These are phyloP conservation scores for Thryonomys swinderianus DNA, from an alignment of 2,113 vertebrate genomes.

Conservation along the genomic window DNA sequence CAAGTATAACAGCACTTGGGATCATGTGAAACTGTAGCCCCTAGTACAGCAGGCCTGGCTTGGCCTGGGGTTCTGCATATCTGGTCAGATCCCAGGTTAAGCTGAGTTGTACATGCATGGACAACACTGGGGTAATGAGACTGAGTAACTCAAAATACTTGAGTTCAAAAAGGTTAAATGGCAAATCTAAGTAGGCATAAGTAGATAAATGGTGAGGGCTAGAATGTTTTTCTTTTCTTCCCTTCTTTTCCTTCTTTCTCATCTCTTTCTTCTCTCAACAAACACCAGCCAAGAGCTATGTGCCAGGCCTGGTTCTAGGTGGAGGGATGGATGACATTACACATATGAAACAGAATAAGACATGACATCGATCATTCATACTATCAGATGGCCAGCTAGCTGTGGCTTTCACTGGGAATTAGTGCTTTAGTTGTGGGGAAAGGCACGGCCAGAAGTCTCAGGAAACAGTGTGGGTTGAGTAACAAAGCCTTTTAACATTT, in stretches of 20 bases:
- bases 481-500: background rate
- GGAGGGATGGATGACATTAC: background rate
- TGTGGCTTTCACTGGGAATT: background rate
- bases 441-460: background rate
- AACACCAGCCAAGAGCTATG: background rate
- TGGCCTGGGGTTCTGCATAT: conserved; percentile 14
- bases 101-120: background rate
- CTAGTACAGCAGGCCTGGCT: background rate
- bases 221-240: background rate
- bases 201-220: background rate
- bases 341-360: background rate
- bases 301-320: background rate
- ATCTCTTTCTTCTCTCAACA: background rate
- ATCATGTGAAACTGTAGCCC: background rate
- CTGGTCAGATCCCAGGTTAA: background rate
- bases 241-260: background rate
- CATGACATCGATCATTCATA: background rate
- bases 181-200: background rate
- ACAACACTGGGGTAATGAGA: background rate
- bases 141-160: background rate
- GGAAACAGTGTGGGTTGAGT: background rate
- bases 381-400: background rate
- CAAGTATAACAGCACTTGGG: background rate
- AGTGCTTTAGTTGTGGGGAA: background rate
- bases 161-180: background rate